Base-by-base conservation (phyloP, 1,140 invertebrate genomes). In the Babylonia areolata region DNA sequence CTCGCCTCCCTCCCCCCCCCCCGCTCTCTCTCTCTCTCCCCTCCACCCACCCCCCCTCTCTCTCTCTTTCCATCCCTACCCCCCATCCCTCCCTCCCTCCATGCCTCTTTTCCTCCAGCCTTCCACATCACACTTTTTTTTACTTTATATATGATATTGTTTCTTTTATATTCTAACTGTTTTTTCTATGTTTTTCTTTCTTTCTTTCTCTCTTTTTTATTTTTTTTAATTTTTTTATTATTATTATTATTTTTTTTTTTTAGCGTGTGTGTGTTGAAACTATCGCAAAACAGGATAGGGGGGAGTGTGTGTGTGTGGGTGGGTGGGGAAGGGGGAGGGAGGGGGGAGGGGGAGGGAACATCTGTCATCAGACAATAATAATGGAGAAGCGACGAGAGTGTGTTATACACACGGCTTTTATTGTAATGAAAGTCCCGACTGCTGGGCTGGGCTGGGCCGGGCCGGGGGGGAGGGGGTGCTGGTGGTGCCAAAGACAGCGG, bases 361-460 rank as follows among this genome's bases (percentile, higher is more conserved):
- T 64, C 58, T n/a, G 58, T 64, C 58, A 64, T 64, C 58, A 64
- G 20, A n/a, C 58, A 64, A 64, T 64, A 23, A 64, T n/a, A n/a
- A n/a, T n/a, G n/a, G n/a, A n/a, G n/a, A n/a, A n/a, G n/a, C n/a
- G n/a, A n/a, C n/a, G n/a, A n/a, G n/a, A n/a, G n/a, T n/a, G n/a
- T n/a, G n/a, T n/a, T n/a, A 23, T 64, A 23, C 58, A 23, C 20
- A 6, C 17, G 12, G 58, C 58, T 64, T 64, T 64, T 78, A 78
- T 78, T 39, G 40, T 78, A 78, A 78, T 78, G 40, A 78, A 39
- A 78, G n/a, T 0, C 35, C 35, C 20, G 35, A 9, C 11, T 33
- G n/a, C n/a, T n/a, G n/a, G n/a, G n/a, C n/a, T n/a, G n/a, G n/a
- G n/a, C n/a, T n/a, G n/a, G n/a, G n/a, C n/a, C n/a, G n/a, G n/a